Base-by-base conservation (phyloP, 2,888 invertebrate genomes). In the Tinea trinotella region DNA sequence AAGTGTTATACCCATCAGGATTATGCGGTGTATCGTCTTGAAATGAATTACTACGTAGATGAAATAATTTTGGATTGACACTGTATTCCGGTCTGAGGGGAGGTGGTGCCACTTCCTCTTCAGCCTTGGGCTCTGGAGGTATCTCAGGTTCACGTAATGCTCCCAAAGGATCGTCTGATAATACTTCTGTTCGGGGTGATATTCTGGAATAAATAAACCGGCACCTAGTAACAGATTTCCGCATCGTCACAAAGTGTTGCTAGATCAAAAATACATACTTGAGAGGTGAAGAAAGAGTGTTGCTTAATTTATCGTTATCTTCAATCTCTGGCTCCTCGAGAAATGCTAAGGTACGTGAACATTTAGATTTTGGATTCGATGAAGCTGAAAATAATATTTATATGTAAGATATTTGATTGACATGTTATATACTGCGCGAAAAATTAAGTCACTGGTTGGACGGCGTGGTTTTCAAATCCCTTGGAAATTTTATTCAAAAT, bases 101-200 rank as follows among this genome's bases (percentile, higher is more conserved):
- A 3, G 65, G 62, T 1, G 74, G 71, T 35, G 67, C 65, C 53
- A 65, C 62, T 46, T 50, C 53, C 9, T 59, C 53, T 10, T 61
- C 57, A 12, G 63, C 59, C 17, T 59, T 35, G 55, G 61, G 58
- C 62, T 64, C 54, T 57, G 59, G 60, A 19, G 65, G 59, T 6
- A 65, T 55, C 7, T 59, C 61, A 15, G 66, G 68, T 52, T 78
- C 82, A 55, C 87, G 75, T 1, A 97, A 84, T 3, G 96, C 95
- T 4, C 97, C 97, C 17, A 97, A 82, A 0, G 97, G 97, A 81
- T 97, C 97, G 74, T 97, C 96, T 67, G 94, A 91, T 0, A 96
- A 93, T 0, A 97, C 96, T 0, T 95, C 93, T 1, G 95, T 96
- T 55, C 95, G 88, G 30, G 91, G 92, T 0, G 93, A 92, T 50